Percentiles rank a stretch among this genome's conserved stretches.
Evolutionary conservation across 2,888 invertebrate genomes (phyloP).

Genomic region (Dolomedes plantarius): DNA sequence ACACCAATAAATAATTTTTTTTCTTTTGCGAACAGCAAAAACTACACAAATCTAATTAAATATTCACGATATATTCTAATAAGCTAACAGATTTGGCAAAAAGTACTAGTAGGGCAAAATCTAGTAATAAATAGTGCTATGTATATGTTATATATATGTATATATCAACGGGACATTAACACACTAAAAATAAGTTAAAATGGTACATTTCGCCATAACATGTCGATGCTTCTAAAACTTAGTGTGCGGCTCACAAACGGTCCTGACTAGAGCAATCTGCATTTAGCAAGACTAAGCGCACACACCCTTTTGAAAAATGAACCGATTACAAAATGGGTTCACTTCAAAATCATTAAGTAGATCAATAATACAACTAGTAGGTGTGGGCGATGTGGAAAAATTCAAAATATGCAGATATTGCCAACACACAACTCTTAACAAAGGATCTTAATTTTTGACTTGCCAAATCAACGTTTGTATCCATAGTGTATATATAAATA

Average conservation of each 20-base stretch:
- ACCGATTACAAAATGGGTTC: constrained; percentile 48
- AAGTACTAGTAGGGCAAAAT: constrained; percentile 56
- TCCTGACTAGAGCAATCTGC: constrained; percentile 61
- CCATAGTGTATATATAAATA: constrained; percentile 42
- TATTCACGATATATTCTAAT: constrained; percentile 60
- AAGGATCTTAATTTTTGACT: constrained; percentile 41
- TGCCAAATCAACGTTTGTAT: constrained; percentile 42
- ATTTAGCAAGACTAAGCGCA: constrained; percentile 32
- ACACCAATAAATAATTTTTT: constrained; percentile 28
- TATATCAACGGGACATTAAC: constrained; percentile 65
- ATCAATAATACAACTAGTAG: constrained; percentile 42
- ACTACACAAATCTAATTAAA: constrained; percentile 35
- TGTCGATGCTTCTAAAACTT: constrained; percentile 69
- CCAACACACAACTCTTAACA: constrained; percentile 65
- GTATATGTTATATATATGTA: constrained; percentile 65
- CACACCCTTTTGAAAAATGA: constrained; percentile 39
- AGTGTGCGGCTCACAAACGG: constrained; percentile 51
- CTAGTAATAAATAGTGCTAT: constrained; percentile 67
- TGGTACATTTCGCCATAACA: constrained; percentile 67
- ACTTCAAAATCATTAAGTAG: constrained; percentile 58
- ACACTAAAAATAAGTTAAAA: constrained; percentile 72
- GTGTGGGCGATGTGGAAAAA: constrained; percentile 38
- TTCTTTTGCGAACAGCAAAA: constrained; percentile 55
- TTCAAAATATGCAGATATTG: constrained; percentile 60
- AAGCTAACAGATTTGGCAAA: constrained; percentile 70